Evolutionary conservation across 2,113 vertebrate genomes (phyloP).

Genomic region (Lagenorhynchus albirostris): DNA sequence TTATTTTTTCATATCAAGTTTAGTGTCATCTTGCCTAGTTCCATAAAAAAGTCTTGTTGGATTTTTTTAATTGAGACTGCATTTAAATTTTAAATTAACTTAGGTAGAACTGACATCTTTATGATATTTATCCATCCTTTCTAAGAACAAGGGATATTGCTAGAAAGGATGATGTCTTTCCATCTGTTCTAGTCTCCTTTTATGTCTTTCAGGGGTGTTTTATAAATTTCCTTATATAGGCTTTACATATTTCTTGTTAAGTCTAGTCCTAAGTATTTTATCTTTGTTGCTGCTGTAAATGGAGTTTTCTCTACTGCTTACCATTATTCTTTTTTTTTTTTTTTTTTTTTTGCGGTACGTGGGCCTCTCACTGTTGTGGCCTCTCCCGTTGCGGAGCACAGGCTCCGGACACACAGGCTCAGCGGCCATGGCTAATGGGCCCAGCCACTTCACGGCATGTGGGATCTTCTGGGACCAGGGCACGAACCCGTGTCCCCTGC

Average conservation of each 20-base stretch:
- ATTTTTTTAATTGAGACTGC: not conserved
- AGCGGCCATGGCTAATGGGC: too few relatives aligned
- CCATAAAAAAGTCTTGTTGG: not conserved
- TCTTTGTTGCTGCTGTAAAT: not conserved
- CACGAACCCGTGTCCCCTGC: too few relatives aligned
- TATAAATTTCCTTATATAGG: not conserved
- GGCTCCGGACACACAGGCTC: too few relatives aligned
- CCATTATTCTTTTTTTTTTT: not conserved
- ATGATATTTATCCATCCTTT: not conserved
- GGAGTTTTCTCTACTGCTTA: not conserved
- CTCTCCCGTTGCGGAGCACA: too few relatives aligned
- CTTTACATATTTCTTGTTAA: not conserved
- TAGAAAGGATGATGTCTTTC: not conserved
- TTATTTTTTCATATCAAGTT: not conserved
- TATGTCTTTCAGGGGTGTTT: not conserved
- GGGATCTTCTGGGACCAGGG: too few relatives aligned
- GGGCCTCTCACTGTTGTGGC: too few relatives aligned
- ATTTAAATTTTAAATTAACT: not conserved
- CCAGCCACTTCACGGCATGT: too few relatives aligned
- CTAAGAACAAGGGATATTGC: not conserved
- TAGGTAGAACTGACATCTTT: not conserved
- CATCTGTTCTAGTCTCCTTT: not conserved
- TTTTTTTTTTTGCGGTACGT: too few relatives aligned
- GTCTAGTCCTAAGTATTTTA: not conserved
- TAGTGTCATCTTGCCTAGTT: not conserved